Conservation (phyloP, 30 jellyfish, hydroid and myxozoan species). For the Mastigias papua region DNA sequence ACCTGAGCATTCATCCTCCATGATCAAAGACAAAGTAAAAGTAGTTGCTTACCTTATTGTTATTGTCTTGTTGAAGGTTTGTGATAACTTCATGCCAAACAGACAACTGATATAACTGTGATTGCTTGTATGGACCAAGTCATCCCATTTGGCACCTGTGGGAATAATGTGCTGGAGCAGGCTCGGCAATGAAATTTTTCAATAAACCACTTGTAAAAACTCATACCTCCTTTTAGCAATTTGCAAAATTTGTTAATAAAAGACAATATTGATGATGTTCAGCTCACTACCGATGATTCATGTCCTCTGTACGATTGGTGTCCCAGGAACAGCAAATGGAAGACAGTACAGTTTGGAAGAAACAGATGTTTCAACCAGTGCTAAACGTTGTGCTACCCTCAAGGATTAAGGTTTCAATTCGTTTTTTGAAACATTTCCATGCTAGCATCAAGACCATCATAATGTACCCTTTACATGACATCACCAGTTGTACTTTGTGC, state of each 20-base stretch:
- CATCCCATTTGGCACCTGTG: neutral
- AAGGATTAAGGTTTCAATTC: neutral
- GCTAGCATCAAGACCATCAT: conserved; percentile 3
- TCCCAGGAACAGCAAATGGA: conserved; percentile 33
- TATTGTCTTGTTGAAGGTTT: neutral
- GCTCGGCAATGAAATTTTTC: neutral
- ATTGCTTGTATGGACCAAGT: neutral
- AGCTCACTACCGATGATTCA: conserved; percentile 15
- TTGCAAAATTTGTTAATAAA: neutral
- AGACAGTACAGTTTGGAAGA: conserved; percentile 27
- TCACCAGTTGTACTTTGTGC: neutral
- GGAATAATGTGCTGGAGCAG: neutral
- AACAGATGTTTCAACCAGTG: neutral
- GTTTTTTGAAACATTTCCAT: neutral
- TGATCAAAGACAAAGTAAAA: neutral
- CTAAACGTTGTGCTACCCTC: neutral
- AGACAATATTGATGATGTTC: neutral
- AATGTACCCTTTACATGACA: conserved; percentile 1
- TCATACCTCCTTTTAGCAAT: neutral
- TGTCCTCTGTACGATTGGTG: conserved; percentile 9
- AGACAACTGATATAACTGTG: neutral
- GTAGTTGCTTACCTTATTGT: neutral
- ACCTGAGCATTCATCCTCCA: neutral
- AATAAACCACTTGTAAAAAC: neutral
- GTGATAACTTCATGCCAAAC: neutral